phyloP scores from a whole-genome alignment of 2,113 vertebrate species.

The Stigmatopora nigra region DNA sequence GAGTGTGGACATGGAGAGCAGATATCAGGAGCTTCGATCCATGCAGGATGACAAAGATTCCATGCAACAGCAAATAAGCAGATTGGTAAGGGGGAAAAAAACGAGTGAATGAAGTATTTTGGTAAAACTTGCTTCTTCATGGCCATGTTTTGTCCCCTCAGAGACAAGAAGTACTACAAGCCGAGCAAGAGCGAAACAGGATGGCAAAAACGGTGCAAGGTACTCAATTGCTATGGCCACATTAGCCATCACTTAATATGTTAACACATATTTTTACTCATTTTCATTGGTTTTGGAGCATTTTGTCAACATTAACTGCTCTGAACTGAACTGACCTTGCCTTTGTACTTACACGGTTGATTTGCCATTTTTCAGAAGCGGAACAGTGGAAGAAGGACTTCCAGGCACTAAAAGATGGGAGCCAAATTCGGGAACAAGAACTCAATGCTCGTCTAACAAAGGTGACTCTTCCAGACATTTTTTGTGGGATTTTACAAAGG shows the following conservation, averaged over 20 bases:
- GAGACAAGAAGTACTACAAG: conserved; percentile 75
- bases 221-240: conserved; percentile 34
- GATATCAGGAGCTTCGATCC: conserved; percentile 74
- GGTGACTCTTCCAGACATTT: conserved; percentile 22
- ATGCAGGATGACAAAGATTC: conserved; percentile 75
- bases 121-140: conserved; percentile 8
- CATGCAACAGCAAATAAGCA: conserved; percentile 77
- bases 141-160: conserved; percentile 51
- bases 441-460: conserved; percentile 34
- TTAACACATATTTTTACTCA: not conserved
- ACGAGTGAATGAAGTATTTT: not conserved
- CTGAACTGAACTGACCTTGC: not conserved
- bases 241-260: not conserved
- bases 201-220: conserved; percentile 75
- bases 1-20: conserved; percentile 78
- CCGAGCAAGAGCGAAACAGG: conserved; percentile 68
- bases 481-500: not conserved
- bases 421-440: conserved; percentile 34
- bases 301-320: not conserved
- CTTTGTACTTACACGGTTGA: too few relatives aligned
- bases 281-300: too few relatives aligned
- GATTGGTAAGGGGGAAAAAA: conserved; percentile 73
- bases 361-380: conserved; percentile 32
- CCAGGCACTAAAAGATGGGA: conserved; percentile 42
- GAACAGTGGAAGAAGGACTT: conserved; percentile 42